phyloP scores from a whole-genome alignment of 1,140 invertebrate genomes.

The Artemia franciscana region DNA sequence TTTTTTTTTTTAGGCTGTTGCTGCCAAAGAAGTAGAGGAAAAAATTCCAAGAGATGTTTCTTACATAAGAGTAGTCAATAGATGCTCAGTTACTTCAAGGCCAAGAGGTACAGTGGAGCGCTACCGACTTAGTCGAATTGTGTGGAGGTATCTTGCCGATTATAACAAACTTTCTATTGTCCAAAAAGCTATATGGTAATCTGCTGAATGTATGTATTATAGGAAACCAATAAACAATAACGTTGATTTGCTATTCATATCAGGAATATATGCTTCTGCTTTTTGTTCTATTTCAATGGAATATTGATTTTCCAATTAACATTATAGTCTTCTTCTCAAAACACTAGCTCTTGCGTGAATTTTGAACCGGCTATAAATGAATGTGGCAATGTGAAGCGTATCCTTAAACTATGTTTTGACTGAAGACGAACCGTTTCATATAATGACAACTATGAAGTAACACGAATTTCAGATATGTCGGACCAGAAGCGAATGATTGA shows the following conservation, averaged over 20 bases:
- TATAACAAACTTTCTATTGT: constrained; percentile 70
- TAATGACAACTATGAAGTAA: too few relatives aligned
- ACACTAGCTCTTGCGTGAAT: too few relatives aligned
- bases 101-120: constrained; percentile 40
- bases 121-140: constrained; percentile 63
- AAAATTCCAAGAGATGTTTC: constrained; percentile 48
- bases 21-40: not conserved
- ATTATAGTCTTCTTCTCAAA: too few relatives aligned
- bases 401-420: too few relatives aligned
- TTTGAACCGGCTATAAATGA: too few relatives aligned
- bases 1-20: constrained; percentile 1
- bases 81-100: constrained; percentile 59
- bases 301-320: too few relatives aligned
- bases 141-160: constrained; percentile 65
- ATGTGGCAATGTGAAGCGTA: too few relatives aligned
- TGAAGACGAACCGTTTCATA: too few relatives aligned
- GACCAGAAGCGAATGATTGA: too few relatives aligned
- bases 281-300: too few relatives aligned
- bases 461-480: too few relatives aligned
- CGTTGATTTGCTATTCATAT: not conserved
- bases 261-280: too few relatives aligned
- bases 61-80: constrained; percentile 31
- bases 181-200: constrained; percentile 62
- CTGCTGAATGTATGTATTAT: not conserved
- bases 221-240: constrained; percentile 2